phyloP scores from a whole-genome alignment of 2,113 vertebrate genomes.

The Psittacula cyanocephala region DNA sequence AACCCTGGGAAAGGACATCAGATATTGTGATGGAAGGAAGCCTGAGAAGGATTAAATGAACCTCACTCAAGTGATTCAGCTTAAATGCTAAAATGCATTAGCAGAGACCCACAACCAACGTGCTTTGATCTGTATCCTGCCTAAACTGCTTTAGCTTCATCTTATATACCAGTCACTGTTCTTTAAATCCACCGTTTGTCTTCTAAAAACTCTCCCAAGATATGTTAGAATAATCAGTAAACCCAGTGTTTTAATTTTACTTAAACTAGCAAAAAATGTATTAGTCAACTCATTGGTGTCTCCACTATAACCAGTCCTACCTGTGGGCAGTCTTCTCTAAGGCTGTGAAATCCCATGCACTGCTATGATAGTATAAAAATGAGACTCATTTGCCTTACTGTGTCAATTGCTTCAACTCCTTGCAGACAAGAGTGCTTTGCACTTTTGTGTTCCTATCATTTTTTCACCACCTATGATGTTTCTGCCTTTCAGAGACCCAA shows the following conservation, averaged over 20 bases:
- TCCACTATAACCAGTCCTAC: rapidly evolving
- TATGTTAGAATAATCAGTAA: background rate
- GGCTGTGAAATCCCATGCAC: background rate
- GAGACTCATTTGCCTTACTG: background rate
- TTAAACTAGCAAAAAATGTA: background rate
- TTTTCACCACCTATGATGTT: background rate
- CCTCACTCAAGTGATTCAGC: background rate
- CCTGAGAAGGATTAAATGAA: background rate
- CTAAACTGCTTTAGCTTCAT: background rate
- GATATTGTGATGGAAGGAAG: background rate
- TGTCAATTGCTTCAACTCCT: background rate
- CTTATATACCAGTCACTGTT: background rate
- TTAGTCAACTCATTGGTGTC: background rate
- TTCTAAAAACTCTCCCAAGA: background rate
- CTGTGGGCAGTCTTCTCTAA: background rate
- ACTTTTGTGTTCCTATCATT: background rate
- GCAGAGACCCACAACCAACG: background rate
- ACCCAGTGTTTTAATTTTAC: background rate
- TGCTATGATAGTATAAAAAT: background rate
- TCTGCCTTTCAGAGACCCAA: background rate
- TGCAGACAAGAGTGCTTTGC: background rate
- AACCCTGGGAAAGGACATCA: background rate
- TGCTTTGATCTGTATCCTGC: background rate
- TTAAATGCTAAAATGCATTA: background rate
- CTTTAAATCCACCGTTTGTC: background rate